Percentiles rank a stretch among this genome's conserved stretches.
Evolutionary conservation across 2,797 vertebrate genomes (phyloP).

Genomic region (Mus caroli): DNA sequence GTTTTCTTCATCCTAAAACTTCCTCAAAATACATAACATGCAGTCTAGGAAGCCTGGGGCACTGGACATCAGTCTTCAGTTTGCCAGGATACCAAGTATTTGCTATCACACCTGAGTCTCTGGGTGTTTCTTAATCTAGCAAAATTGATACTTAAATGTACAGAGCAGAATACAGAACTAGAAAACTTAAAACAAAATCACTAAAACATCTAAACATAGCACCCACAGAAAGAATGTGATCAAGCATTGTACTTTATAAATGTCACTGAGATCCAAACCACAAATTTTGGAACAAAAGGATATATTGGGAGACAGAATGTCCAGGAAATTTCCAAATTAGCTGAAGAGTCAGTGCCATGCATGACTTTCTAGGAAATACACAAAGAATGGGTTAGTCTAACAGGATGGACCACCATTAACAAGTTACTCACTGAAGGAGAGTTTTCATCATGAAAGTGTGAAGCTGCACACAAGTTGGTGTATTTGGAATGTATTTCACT

Average conservation of each 20-base stretch:
- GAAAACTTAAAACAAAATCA: not conserved
- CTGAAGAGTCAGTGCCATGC: not conserved
- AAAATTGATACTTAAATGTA: not conserved
- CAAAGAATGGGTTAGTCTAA: not conserved
- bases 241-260: not conserved
- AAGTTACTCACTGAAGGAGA: not conserved
- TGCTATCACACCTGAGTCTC: not conserved
- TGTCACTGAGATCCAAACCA: not conserved
- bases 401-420: not conserved
- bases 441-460: not conserved
- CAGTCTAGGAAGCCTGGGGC: too few species aligned
- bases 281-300: not conserved
- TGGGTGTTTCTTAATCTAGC: not conserved
- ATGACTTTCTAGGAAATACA: not conserved
- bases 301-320: slow-evolving; percentile 16
- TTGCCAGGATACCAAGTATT: not conserved
- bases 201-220: not conserved
- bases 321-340: slow-evolving; percentile 27
- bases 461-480: not conserved
- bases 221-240: not conserved
- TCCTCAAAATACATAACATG: not conserved
- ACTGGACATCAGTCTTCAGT: fast-evolving
- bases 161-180: not conserved
- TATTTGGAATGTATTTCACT: not conserved
- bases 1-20: slow-evolving; percentile 7